Conservation (phyloP, 2,113 vertebrate species). For the Chlamydotis undulata region DNA sequence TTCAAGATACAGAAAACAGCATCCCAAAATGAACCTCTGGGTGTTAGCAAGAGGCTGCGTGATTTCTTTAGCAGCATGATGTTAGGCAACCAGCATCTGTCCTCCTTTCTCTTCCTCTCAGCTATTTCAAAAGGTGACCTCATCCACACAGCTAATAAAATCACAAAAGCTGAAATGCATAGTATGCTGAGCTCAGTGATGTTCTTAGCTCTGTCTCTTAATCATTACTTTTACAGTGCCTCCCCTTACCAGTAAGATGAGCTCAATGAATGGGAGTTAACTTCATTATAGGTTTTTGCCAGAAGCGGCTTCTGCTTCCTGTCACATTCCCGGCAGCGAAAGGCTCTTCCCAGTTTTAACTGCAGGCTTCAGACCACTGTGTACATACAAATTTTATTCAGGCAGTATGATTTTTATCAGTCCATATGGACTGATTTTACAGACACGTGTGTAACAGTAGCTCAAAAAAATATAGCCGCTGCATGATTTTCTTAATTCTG, state of each 20-base stretch:
- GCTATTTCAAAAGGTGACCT: slow-evolving; percentile 9
- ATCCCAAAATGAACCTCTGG: neutral
- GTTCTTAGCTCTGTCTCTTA: neutral
- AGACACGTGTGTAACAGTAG: neutral
- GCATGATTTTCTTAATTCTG: neutral
- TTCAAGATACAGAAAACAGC: neutral
- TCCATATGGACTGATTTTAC: neutral
- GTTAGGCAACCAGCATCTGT: neutral
- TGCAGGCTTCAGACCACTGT: neutral
- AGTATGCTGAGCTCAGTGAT: neutral
- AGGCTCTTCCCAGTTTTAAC: neutral
- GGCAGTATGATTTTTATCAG: neutral
- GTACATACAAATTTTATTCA: neutral
- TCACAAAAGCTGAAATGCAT: slow-evolving; percentile 7
- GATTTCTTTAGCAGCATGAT: neutral
- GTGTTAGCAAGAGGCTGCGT: neutral
- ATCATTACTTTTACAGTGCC: neutral
- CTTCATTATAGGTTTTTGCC: neutral
- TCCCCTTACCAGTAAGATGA: neutral
- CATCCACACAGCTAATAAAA: slow-evolving; percentile 11
- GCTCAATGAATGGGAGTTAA: slow-evolving; percentile 11
- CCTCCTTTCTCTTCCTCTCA: neutral
- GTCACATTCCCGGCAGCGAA: neutral
- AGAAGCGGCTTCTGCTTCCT: slow-evolving; percentile 26
- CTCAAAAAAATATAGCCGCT: neutral